phyloP scores from a whole-genome alignment of 1,140 invertebrate species.

The Lanistes nyassanus region DNA sequence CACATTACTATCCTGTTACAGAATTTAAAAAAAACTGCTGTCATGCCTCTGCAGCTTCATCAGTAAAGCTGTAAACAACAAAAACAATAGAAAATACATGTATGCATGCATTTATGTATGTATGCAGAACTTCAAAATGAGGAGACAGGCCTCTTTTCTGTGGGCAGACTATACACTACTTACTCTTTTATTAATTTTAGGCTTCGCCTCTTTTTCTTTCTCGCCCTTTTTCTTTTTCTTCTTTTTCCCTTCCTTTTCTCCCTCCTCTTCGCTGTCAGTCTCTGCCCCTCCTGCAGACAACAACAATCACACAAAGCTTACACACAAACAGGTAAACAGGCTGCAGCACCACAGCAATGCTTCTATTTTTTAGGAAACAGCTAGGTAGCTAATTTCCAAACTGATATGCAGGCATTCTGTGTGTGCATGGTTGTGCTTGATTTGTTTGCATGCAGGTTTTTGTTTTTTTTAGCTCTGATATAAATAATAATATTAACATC shows the following conservation, averaged over 20 bases:
- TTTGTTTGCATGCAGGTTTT: no score
- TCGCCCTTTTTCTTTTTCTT: conserved; percentile 55
- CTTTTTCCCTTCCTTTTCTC: conserved; percentile 45
- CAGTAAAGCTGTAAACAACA: not conserved
- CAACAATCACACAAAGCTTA: not conserved
- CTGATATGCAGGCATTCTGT: no score
- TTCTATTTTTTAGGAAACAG: no score
- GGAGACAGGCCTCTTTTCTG: no score
- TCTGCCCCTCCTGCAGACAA: conserved; percentile 20
- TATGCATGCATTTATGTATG: not conserved
- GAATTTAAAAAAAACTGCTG: no score
- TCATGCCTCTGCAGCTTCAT: not conserved
- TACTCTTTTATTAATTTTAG: conserved; percentile 60
- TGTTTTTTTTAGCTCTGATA: no score
- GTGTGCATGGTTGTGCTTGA: no score
- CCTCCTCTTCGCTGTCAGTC: conserved; percentile 31
- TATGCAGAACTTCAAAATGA: not conserved
- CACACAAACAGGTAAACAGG: not conserved
- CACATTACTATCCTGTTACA: no score
- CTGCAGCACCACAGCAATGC: no score
- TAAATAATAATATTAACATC: no score
- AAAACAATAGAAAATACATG: not conserved
- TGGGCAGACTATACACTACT: not conserved
- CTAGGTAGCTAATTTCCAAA: no score
- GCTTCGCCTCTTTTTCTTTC: conserved; percentile 51